phyloP scores from a whole-genome alignment of 2,888 invertebrate species.

The Plebejus argus region DNA sequence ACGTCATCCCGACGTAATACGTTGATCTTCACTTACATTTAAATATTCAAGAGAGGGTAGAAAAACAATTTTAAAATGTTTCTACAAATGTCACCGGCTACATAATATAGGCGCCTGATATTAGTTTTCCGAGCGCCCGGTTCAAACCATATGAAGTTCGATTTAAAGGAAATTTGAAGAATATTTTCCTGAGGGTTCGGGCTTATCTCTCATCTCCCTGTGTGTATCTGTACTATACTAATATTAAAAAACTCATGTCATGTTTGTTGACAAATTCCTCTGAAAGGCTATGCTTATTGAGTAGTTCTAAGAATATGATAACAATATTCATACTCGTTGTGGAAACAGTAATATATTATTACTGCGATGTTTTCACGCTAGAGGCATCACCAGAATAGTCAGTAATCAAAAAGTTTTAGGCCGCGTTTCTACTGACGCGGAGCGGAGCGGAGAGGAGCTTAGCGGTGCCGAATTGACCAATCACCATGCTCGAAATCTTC shows the following conservation, averaged over 20 bases:
- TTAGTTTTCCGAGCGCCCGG: conserved; percentile 23
- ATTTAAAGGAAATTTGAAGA: conserved; percentile 41
- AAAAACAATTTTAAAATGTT: conserved; percentile 24
- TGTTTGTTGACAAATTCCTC: neutral
- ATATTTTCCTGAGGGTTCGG: conserved; percentile 69
- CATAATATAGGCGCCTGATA: conserved; percentile 23
- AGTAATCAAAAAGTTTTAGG: too few species aligned
- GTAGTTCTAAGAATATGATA: too few species aligned
- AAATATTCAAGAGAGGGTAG: conserved; percentile 31
- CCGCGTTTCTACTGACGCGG: too few species aligned
- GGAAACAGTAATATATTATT: too few species aligned
- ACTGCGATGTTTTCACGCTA: too few species aligned
- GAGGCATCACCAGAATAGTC: too few species aligned
- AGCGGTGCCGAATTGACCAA: too few species aligned
- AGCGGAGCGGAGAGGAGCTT: too few species aligned
- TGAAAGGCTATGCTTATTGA: too few species aligned
- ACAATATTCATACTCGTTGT: too few species aligned
- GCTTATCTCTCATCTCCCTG: conserved; percentile 50
- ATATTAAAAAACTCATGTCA: neutral
- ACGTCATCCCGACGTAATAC: too few species aligned
- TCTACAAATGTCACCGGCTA: conserved; percentile 3
- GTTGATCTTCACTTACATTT: neutral
- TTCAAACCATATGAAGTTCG: conserved; percentile 30
- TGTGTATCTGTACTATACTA: neutral
- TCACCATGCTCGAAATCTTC: too few species aligned